These are phyloP conservation scores for Lepisosteus osseus DNA, from an alignment of 2,113 vertebrate species.

Conservation along the genomic window DNA sequence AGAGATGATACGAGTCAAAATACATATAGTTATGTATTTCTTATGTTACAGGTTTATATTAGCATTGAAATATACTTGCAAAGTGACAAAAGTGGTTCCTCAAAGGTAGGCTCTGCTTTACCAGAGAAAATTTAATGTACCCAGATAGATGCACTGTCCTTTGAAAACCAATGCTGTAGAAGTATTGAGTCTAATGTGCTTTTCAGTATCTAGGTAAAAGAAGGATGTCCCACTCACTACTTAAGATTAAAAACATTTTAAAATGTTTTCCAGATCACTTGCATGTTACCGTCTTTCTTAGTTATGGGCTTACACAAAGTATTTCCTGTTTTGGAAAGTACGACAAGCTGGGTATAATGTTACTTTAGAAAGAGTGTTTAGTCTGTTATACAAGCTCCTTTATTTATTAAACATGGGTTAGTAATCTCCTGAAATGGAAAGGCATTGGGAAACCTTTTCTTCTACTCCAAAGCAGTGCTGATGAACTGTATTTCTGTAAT, in stretches of 20 bases:
- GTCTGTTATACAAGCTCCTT: not conserved
- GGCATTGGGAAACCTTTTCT: not conserved
- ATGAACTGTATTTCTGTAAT: no score
- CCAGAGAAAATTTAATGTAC: no score
- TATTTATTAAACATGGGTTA: not conserved
- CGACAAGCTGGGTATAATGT: conserved; percentile 2
- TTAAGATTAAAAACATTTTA: not conserved
- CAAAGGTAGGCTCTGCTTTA: no score
- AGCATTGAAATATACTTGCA: no score
- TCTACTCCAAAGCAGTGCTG: no score
- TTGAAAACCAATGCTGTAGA: no score
- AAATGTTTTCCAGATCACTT: not conserved
- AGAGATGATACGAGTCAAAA: no score
- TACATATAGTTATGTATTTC: no score
- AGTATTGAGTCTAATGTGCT: no score
- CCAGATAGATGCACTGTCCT: no score
- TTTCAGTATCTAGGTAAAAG: not conserved
- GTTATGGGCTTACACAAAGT: not conserved
- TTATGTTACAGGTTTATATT: no score
- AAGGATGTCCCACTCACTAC: not conserved
- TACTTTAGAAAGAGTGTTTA: not conserved
- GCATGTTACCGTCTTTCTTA: not conserved
- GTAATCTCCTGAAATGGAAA: conserved; percentile 1
- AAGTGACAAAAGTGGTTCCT: no score
- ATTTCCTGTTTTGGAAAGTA: conserved; percentile 11